Conservation (phyloP, 2,888 invertebrate genomes). For the Sesia apiformis region DNA sequence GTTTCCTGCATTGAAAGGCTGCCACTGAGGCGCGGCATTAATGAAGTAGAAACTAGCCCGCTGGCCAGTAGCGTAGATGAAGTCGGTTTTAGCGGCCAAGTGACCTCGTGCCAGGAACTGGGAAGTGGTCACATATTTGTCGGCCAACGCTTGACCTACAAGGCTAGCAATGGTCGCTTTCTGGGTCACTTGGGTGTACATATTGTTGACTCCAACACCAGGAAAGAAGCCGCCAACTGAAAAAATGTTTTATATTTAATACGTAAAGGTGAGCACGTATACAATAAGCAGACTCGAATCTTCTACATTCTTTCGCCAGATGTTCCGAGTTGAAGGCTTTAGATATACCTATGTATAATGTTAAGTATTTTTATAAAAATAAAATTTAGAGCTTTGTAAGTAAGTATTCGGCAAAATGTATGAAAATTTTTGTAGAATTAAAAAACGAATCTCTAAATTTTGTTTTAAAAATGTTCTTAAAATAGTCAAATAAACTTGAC, state of each 20-base stretch:
- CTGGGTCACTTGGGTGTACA: slow-evolving; percentile 52
- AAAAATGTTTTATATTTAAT: slow-evolving; percentile 5
- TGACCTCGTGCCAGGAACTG: slow-evolving; percentile 76
- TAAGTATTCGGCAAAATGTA: too few relatives aligned
- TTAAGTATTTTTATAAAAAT: neutral
- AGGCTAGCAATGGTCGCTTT: slow-evolving; percentile 32
- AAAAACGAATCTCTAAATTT: too few relatives aligned
- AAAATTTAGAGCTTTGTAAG: neutral
- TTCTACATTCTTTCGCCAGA: too few relatives aligned
- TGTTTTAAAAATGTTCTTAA: too few relatives aligned
- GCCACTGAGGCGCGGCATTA: slow-evolving; percentile 81
- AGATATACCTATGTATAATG: too few relatives aligned
- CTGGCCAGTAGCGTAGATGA: slow-evolving; percentile 75
- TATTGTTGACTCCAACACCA: slow-evolving; percentile 43
- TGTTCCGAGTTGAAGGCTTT: too few relatives aligned
- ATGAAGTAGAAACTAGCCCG: slow-evolving; percentile 76
- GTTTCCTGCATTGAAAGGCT: slow-evolving; percentile 75
- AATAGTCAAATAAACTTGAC: too few relatives aligned
- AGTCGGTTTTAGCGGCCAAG: slow-evolving; percentile 76
- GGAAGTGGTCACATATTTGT: slow-evolving; percentile 55
- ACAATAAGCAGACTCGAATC: too few relatives aligned
- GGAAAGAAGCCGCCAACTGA: slow-evolving; percentile 66
- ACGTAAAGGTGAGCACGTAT: too few relatives aligned
- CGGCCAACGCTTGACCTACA: slow-evolving; percentile 42
- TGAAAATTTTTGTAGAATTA: too few relatives aligned